These are phyloP conservation scores for Lagopus muta DNA, from an alignment of 2,113 vertebrate genomes.

Conservation along the genomic window DNA sequence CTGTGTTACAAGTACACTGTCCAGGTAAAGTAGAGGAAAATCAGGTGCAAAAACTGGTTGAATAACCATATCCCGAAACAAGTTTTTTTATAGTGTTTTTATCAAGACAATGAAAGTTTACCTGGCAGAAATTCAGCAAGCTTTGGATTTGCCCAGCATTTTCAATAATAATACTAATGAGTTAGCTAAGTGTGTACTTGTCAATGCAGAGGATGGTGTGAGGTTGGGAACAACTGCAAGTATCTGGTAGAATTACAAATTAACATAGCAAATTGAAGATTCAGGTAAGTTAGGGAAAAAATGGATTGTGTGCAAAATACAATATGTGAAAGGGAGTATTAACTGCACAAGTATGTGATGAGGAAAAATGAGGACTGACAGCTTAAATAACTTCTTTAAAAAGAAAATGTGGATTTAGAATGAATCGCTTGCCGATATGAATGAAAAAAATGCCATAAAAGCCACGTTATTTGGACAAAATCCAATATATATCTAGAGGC, in stretches of 20 bases:
- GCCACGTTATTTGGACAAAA: background rate
- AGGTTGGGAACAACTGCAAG: background rate
- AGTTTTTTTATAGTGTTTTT: background rate
- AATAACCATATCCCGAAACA: background rate
- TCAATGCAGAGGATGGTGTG: background rate
- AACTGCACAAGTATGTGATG: background rate
- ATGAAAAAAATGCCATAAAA: background rate
- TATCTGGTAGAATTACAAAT: background rate
- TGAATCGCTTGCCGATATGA: no score
- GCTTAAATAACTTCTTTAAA: background rate
- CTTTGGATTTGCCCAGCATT: background rate
- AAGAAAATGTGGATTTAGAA: background rate
- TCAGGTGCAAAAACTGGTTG: background rate
- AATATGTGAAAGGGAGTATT: background rate
- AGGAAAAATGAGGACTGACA: background rate
- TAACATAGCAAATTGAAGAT: background rate
- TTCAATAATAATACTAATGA: background rate
- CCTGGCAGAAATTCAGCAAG: background rate
- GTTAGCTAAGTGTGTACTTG: background rate
- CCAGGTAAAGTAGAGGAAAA: background rate
- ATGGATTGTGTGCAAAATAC: background rate
- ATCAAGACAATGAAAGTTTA: background rate
- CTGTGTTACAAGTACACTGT: accelerated
- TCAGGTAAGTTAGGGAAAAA: background rate
- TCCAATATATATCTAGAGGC: background rate